Evolutionary conservation across 2,888 invertebrate genomes (phyloP), one percentile per base, ranked within the genome.

Genomic region (Caenorhabditis japonica): DNA sequence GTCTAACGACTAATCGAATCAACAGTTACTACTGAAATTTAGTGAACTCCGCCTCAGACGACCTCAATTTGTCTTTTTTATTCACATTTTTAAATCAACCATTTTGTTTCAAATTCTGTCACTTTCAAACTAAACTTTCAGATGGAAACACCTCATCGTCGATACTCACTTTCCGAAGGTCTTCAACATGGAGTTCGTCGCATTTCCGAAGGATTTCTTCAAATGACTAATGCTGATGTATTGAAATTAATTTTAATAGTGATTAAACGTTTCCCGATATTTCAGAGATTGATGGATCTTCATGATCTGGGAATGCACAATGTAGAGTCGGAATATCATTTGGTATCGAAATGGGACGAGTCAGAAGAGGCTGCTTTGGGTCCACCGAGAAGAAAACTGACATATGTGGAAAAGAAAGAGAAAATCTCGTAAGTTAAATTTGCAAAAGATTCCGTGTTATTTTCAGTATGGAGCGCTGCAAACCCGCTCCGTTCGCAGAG

Each of bases 351-450:
- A 46, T 66, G 66, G 46, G 60, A 66, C n/a, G 60, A 72, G 34
- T 59, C 52, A 3, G 66, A 72, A 23, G 43, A 55, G 19, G 51
- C 36, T 12, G 41, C 60, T 12, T 21, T 73, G 25, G 73, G 73
- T 39, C 60, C 51, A 8, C 64, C 53, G 23, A 25, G 23, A 25
- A 41, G 66, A 13, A 73, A 66, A 19, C 46, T 62, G 55, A 62
- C 73, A 15, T 73, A 51, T 27, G 60, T 73, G 19, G 73, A 73
- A n/a, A 66, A 60, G 43, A 72, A 73, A 49, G 71, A 78, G 51
- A 75, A 78, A 34, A 78, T 78, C 10, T 70, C 73, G 77, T 78
- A 44, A 64, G 72, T 75, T 49, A 30, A 15, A n/a, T n/a, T n/a
- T n/a, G n/a, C n/a, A n/a, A n/a, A n/a, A n/a, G n/a, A n/a, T n/a